These are phyloP conservation scores for Nemopilema nomurai DNA, from an alignment of 30 jellyfish, hydroid and myxozoan species.

Conservation along the genomic window DNA sequence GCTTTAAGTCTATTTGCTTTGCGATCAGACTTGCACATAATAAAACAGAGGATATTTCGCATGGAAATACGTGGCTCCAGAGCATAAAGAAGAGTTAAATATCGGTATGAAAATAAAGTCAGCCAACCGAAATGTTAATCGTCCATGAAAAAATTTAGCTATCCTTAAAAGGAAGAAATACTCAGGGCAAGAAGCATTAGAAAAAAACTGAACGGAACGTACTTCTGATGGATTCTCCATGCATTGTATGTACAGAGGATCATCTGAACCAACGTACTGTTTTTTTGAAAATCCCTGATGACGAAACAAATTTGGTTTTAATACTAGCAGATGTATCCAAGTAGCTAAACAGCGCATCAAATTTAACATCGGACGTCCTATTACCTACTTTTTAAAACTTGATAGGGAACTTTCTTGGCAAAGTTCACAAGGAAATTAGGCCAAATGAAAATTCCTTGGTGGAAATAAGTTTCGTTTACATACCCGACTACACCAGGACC, in stretches of 20 bases:
- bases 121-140: too few species aligned
- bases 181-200: too few species aligned
- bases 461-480: not conserved
- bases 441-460: not conserved
- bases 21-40: not conserved
- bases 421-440: not conserved
- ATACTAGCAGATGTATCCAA: too few species aligned
- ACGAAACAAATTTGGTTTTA: not conserved
- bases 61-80: not conserved
- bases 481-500: constrained; percentile 47
- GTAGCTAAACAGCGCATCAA: too few species aligned
- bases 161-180: not conserved
- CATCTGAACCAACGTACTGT: constrained; percentile 46
- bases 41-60: not conserved
- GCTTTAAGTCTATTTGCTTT: too few species aligned
- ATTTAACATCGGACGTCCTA: too few species aligned
- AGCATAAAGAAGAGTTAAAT: too few species aligned
- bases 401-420: too few species aligned
- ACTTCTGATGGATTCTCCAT: constrained; percentile 90
- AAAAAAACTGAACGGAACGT: not conserved
- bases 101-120: too few species aligned
- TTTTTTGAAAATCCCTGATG: constrained; percentile 64
- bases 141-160: not conserved
- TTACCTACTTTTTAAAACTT: too few species aligned
- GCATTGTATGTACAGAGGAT: constrained; percentile 67